phyloP scores from a whole-genome alignment of 2,888 invertebrate species.

The Rhodophaea formosa region DNA sequence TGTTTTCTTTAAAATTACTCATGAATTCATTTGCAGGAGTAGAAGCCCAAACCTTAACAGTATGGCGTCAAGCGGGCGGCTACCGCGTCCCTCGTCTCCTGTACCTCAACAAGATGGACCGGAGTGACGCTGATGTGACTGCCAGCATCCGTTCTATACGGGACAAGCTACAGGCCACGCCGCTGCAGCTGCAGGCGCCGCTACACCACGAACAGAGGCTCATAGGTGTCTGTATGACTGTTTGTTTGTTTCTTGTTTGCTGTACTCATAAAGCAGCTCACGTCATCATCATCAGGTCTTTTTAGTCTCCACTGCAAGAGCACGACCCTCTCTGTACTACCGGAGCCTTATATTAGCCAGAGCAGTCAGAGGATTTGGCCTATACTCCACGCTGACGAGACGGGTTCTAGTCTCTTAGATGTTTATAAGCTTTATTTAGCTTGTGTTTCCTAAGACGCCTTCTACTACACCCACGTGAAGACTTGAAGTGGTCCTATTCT shows the following conservation, averaged over 20 bases:
- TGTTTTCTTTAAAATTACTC: no score
- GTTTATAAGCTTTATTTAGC: constrained; percentile 13
- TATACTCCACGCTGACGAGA: constrained; percentile 75
- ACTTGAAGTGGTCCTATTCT: no score
- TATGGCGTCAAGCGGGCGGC: constrained; percentile 96
- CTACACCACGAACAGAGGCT: constrained; percentile 78
- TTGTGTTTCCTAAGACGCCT: no score
- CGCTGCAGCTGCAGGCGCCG: constrained; percentile 88
- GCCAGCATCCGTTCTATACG: constrained; percentile 86
- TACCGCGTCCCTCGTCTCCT: constrained; percentile 92
- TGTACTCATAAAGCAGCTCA: no score
- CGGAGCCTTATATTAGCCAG: no score
- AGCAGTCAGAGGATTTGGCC: no score
- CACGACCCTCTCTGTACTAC: no score
- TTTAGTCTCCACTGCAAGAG: no score
- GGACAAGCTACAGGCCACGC: constrained; percentile 85
- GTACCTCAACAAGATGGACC: constrained; percentile 99
- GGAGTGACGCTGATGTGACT: constrained; percentile 85
- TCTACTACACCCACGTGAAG: no score
- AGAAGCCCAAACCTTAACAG: constrained; percentile 98
- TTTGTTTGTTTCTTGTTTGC: background rate
- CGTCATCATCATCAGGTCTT: no score
- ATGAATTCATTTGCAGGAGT: constrained; percentile 84
- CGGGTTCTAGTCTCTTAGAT: constrained; percentile 81
- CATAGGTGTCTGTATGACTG: constrained; percentile 57